phyloP scores from a whole-genome alignment of 1,140 invertebrate genomes.

The Lordiphosa mommai region DNA sequence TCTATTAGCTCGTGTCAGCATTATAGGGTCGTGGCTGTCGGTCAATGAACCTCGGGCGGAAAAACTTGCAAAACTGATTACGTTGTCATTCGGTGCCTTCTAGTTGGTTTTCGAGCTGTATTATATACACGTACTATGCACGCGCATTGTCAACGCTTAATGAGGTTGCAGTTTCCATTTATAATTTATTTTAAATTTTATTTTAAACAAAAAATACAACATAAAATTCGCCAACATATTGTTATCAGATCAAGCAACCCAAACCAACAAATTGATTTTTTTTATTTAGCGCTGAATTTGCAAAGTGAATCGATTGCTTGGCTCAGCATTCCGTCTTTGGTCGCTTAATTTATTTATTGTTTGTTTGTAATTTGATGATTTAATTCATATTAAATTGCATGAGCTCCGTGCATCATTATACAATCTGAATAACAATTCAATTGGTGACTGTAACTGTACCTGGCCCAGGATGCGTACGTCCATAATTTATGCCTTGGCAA shows the following conservation, averaged over 20 bases:
- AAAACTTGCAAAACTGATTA: slow-evolving; percentile 54
- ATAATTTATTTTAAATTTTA: slow-evolving; percentile 37
- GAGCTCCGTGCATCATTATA: slow-evolving; percentile 48
- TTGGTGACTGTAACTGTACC: slow-evolving; percentile 54
- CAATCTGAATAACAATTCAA: slow-evolving; percentile 52
- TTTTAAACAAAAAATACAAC: slow-evolving; percentile 20
- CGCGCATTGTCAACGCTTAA: slow-evolving; percentile 42
- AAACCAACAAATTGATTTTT: slow-evolving; percentile 36
- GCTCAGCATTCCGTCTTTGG: slow-evolving; percentile 61
- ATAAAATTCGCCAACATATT: slow-evolving; percentile 56
- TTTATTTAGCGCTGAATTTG: slow-evolving; percentile 47
- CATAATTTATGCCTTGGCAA: slow-evolving; percentile 68
- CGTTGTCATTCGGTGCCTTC: slow-evolving; percentile 35
- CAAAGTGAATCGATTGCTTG: slow-evolving; percentile 45
- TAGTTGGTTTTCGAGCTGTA: slow-evolving; percentile 14
- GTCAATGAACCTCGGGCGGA: slow-evolving; percentile 60
- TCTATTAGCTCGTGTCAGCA: slow-evolving; percentile 62
- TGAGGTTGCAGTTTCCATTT: slow-evolving; percentile 61
- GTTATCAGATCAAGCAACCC: slow-evolving; percentile 38
- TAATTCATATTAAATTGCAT: slow-evolving; percentile 75
- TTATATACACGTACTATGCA: slow-evolving; percentile 24
- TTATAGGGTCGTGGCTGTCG: slow-evolving; percentile 59
- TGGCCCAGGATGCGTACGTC: slow-evolving; percentile 17
- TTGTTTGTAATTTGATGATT: slow-evolving; percentile 71
- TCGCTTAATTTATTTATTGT: slow-evolving; percentile 70